Evolutionary conservation across 2,113 vertebrate genomes (phyloP).

Genomic region (Helogale parvula): DNA sequence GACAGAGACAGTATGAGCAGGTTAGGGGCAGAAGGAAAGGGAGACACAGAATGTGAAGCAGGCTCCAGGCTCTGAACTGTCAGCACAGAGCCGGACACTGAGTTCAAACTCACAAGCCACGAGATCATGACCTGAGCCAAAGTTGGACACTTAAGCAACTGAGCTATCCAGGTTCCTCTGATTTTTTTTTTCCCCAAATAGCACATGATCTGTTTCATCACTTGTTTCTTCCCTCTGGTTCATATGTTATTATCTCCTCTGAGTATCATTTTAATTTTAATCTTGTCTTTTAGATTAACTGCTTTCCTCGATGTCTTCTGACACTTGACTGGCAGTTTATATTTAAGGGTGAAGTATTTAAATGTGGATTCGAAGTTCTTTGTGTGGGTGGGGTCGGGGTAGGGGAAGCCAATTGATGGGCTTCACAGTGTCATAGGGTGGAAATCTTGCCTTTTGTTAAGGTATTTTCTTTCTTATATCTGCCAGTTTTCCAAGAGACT

Average conservation of each 20-base stretch:
- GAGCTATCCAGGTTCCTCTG: no score
- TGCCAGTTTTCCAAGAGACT: not conserved
- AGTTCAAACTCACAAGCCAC: no score
- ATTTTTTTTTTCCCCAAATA: not conserved
- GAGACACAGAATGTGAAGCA: no score
- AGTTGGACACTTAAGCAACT: no score
- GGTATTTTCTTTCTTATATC: not conserved
- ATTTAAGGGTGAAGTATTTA: not conserved
- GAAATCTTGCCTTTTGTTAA: not conserved
- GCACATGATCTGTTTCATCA: not conserved
- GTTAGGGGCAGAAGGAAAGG: no score
- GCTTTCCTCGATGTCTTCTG: not conserved
- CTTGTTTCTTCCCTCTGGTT: not conserved
- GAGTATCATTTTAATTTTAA: not conserved
- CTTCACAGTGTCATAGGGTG: not conserved
- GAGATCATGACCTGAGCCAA: no score
- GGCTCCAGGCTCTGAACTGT: no score
- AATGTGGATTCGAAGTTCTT: not conserved
- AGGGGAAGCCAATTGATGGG: not conserved
- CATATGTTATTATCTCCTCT: not conserved
- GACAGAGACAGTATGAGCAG: no score
- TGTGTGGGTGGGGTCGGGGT: not conserved
- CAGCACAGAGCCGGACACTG: no score
- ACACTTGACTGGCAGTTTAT: not conserved
- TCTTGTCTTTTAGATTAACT: not conserved